phyloP scores from a whole-genome alignment of 2,113 vertebrate genomes.

The Cyphomyrus plagiostoma region DNA sequence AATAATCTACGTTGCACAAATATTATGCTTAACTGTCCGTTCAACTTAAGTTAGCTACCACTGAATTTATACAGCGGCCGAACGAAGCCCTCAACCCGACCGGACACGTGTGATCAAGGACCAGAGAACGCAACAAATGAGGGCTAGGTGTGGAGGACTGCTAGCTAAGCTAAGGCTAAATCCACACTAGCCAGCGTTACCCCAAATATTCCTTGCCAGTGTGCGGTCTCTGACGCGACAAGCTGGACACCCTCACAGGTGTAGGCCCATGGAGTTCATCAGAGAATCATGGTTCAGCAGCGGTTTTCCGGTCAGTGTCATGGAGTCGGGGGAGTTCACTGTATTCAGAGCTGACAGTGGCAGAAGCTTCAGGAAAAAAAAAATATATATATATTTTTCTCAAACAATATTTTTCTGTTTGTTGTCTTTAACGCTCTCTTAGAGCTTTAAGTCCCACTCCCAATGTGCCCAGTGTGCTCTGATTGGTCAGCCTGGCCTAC shows the following conservation, averaged over 20 bases:
- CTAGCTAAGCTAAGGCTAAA: neutral
- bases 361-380: neutral
- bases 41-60: neutral
- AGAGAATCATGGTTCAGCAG: neutral
- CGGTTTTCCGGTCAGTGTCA: neutral
- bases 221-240: neutral
- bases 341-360: neutral
- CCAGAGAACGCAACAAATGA: neutral
- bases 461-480: neutral
- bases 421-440: neutral
- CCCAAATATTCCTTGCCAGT: neutral
- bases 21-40: neutral
- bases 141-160: neutral
- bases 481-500: neutral
- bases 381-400: neutral
- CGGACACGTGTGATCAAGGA: neutral
- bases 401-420: neutral
- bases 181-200: neutral
- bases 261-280: neutral
- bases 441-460: neutral
- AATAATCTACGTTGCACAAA: neutral
- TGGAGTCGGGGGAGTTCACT: neutral
- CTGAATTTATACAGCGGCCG: neutral
- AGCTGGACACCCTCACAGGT: neutral
- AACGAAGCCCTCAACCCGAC: neutral